Conservation (phyloP, 2,113 vertebrate genomes). For the Dinomys branickii region DNA sequence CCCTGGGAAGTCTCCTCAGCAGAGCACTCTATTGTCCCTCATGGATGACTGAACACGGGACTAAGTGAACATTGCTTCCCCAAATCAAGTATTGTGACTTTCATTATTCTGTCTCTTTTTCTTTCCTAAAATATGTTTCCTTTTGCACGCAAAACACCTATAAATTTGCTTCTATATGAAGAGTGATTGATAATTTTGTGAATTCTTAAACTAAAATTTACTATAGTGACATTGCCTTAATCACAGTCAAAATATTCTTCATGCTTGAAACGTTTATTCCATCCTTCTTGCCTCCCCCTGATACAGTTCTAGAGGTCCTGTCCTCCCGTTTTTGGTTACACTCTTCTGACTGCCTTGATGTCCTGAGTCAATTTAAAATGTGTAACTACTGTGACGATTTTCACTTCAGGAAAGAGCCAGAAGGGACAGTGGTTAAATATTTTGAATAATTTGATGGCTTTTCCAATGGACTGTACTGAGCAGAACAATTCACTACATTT, state of each 20-base stretch:
- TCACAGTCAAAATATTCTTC: not conserved
- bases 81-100: not conserved
- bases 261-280: not conserved
- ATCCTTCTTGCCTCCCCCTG: not conserved
- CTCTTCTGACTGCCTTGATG: too few species aligned
- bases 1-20: not conserved
- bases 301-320: not conserved
- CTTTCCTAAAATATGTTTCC: not conserved
- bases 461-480: not conserved
- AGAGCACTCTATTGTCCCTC: not conserved
- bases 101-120: not conserved
- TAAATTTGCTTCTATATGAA: not conserved
- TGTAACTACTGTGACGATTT: not conserved
- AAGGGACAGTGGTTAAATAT: not conserved
- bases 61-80: not conserved
- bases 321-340: too few species aligned
- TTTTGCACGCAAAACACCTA: not conserved
- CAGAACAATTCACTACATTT: not conserved
- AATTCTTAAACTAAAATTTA: not conserved
- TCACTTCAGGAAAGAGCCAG: not conserved
- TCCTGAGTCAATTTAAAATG: too few species aligned
- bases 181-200: not conserved
- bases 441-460: not conserved
- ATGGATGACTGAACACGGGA: not conserved
- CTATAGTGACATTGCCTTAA: not conserved